Conservation (phyloP, 2,888 invertebrate species). For the Tachina fera region DNA sequence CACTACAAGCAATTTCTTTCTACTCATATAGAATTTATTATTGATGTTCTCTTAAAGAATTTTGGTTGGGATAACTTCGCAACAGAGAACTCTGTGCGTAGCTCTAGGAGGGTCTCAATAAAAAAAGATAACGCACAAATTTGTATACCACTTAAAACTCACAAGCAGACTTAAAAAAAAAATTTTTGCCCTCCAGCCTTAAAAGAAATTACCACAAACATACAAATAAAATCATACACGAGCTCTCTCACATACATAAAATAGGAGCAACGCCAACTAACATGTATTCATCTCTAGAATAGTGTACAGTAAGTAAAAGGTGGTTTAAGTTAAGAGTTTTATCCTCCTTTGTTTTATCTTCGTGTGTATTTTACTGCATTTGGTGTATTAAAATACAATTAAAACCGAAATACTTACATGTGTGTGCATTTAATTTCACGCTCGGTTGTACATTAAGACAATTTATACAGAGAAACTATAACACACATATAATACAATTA, state of each 20-base stretch:
- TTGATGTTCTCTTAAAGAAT: too few species aligned
- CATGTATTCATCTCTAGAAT: background rate
- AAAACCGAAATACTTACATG: slow-evolving; percentile 30
- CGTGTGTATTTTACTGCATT: background rate
- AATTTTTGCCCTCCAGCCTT: background rate
- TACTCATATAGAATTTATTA: too few species aligned
- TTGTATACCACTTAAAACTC: too few species aligned
- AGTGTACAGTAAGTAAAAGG: background rate
- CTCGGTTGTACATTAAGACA: slow-evolving; percentile 37
- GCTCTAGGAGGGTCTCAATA: too few species aligned
- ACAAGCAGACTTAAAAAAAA: background rate
- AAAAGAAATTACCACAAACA: background rate
- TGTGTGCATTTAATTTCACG: slow-evolving; percentile 64
- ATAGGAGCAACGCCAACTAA: background rate
- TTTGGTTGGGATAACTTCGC: too few species aligned
- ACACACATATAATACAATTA: background rate
- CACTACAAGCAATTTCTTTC: too few species aligned
- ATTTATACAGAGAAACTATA: background rate
- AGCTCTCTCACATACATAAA: background rate
- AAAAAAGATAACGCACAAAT: too few species aligned
- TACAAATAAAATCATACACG: background rate
- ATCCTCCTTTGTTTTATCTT: background rate
- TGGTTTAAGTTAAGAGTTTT: background rate
- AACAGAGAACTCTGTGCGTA: too few species aligned
- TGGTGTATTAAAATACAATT: slow-evolving; percentile 48